A percentile compares a stretch with the other conserved stretches of the same genome.
These are phyloP conservation scores for Apodemia duryi DNA, from an alignment of 2,888 invertebrate genomes.

Conservation along the genomic window DNA sequence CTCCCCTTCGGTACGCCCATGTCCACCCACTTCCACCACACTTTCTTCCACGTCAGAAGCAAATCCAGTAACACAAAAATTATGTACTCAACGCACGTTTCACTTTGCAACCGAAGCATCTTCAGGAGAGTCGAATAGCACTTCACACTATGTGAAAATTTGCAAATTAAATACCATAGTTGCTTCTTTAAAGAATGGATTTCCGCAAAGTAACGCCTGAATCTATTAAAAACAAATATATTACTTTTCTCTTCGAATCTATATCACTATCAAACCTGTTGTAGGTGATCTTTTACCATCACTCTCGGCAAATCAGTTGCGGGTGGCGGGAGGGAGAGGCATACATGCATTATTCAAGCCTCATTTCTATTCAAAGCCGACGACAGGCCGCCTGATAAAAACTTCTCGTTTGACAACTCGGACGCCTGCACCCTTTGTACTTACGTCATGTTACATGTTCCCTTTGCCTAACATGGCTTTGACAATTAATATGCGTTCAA, in stretches of 20 bases:
- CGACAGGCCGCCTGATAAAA: constrained; percentile 75
- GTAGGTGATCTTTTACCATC: constrained; percentile 33
- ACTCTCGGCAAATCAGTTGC: constrained; percentile 61
- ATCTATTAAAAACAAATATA: no score
- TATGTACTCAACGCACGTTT: no score
- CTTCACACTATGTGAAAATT: no score
- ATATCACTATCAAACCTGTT: constrained; percentile 35
- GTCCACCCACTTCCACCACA: no score
- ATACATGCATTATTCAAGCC: constrained; percentile 73
- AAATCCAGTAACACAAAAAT: no score
- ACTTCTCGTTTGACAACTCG: constrained; percentile 76
- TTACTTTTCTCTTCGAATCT: not conserved
- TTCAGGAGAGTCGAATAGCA: no score
- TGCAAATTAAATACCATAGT: no score
- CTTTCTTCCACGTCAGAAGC: no score
- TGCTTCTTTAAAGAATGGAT: no score
- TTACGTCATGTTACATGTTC: constrained; percentile 65
- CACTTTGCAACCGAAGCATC: no score
- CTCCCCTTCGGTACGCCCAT: no score
- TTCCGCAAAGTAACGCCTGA: no score
- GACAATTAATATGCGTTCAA: constrained; percentile 43
- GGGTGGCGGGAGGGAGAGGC: constrained; percentile 32
- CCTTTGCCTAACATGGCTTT: constrained; percentile 42
- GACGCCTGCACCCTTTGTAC: constrained; percentile 76
- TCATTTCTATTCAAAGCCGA: constrained; percentile 73